phyloP scores from a whole-genome alignment of 2,888 invertebrate species.

The Leptopilina myrica region DNA sequence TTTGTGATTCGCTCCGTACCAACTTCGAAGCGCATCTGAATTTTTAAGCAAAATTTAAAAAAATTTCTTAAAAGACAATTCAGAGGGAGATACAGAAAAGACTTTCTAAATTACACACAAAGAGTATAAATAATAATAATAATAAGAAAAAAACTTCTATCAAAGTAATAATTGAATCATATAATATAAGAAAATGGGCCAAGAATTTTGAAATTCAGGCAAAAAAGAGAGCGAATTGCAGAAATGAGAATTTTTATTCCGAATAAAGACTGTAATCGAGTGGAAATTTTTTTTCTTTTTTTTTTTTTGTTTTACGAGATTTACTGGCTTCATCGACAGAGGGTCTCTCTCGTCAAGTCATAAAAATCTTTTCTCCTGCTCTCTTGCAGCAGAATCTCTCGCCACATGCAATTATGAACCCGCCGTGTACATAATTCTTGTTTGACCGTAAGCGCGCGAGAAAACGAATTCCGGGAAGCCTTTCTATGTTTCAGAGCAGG shows the following conservation, averaged over 20 bases:
- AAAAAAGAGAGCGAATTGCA: background rate
- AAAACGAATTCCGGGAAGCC: constrained; percentile 26
- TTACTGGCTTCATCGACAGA: constrained; percentile 21
- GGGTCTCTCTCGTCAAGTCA: constrained; percentile 5
- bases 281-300: background rate
- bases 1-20: too few species aligned
- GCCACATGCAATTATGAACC: constrained; percentile 25
- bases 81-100: too few species aligned
- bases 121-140: too few species aligned
- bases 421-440: constrained; percentile 24
- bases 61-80: too few species aligned
- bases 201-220: background rate
- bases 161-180: background rate
- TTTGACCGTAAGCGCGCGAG: constrained; percentile 19
- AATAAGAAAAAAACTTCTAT: too few species aligned
- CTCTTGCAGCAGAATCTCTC: constrained; percentile 6
- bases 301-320: background rate
- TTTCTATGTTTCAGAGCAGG: constrained; percentile 21
- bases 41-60: too few species aligned
- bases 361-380: constrained; percentile 14
- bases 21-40: too few species aligned
- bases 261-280: constrained; percentile 16
- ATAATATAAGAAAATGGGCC: background rate
- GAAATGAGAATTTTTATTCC: constrained; percentile 19
- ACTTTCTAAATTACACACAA: too few species aligned